These are phyloP conservation scores for Unio delphinus DNA, from an alignment of 2,888 invertebrate genomes.

Conservation along the genomic window DNA sequence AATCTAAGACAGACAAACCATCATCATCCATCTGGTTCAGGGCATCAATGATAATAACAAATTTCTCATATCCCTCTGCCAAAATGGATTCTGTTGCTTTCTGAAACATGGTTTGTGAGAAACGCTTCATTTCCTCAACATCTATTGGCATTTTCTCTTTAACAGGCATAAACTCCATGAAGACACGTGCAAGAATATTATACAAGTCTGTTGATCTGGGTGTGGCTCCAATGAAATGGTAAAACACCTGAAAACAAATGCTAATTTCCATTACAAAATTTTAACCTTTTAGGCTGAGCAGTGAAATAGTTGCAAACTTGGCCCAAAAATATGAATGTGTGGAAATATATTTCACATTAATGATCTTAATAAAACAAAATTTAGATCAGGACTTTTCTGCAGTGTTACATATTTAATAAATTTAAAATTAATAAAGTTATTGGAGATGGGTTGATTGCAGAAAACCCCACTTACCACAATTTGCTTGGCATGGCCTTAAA, in stretches of 20 bases:
- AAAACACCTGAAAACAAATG: constrained; percentile 33
- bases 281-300: no score
- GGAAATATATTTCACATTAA: no score
- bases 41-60: constrained; percentile 43
- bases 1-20: constrained; percentile 10
- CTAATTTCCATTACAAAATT: no score
- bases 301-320: no score
- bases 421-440: no score
- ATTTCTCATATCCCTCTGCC: constrained; percentile 22
- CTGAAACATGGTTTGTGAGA: constrained; percentile 34
- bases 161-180: constrained; percentile 35
- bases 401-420: background rate
- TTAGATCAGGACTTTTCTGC: background rate
- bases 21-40: constrained; percentile 51
- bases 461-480: no score
- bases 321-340: no score
- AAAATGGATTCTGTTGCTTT: constrained; percentile 15
- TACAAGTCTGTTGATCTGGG: constrained; percentile 38
- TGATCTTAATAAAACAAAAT: no score
- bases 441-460: no score
- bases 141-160: constrained; percentile 38
- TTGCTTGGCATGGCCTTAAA: no score
- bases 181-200: constrained; percentile 34
- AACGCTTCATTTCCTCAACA: constrained; percentile 37
- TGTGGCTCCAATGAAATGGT: constrained; percentile 48